A percentile compares a stretch with the other conserved stretches of the same genome.
Conservation (phyloP, 2,113 vertebrate species). For the Sebastes schlegelii region DNA sequence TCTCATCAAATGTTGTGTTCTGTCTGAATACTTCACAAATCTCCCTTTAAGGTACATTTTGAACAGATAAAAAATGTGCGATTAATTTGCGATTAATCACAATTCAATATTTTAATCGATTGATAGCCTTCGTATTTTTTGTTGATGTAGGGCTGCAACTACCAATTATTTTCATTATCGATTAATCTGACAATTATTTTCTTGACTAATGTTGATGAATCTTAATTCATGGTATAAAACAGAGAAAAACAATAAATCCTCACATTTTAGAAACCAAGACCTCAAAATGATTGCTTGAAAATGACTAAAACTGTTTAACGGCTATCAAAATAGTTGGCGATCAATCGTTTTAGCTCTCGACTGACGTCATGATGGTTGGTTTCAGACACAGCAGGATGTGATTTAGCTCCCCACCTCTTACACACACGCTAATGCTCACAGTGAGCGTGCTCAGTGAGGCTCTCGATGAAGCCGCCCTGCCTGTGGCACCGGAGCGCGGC, state of each 20-base stretch:
- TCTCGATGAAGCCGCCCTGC: slow-evolving; percentile 18
- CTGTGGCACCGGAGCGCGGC: slow-evolving; percentile 32
- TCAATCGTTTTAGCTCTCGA: not conserved
- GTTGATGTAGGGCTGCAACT: not conserved
- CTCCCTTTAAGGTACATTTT: no score
- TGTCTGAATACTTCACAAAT: not conserved
- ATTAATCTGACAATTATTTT: no score
- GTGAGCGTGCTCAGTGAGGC: not conserved
- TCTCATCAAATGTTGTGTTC: not conserved
- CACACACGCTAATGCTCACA: not conserved
- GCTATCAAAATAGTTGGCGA: not conserved
- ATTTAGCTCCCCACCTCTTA: slow-evolving; percentile 5
- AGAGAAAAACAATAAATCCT: not conserved
- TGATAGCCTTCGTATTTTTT: no score
- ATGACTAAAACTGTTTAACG: not conserved
- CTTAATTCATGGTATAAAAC: not conserved
- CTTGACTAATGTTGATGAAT: no score
- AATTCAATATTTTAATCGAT: no score
- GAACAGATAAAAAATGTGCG: no score
- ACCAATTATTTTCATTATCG: no score
- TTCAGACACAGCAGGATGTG: slow-evolving; percentile 25
- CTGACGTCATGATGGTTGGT: not conserved
- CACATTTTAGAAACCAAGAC: not conserved
- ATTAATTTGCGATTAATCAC: no score
- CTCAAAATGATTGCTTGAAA: not conserved